Conservation (phyloP, 2,888 invertebrate species). For the Agriotes lineatus region DNA sequence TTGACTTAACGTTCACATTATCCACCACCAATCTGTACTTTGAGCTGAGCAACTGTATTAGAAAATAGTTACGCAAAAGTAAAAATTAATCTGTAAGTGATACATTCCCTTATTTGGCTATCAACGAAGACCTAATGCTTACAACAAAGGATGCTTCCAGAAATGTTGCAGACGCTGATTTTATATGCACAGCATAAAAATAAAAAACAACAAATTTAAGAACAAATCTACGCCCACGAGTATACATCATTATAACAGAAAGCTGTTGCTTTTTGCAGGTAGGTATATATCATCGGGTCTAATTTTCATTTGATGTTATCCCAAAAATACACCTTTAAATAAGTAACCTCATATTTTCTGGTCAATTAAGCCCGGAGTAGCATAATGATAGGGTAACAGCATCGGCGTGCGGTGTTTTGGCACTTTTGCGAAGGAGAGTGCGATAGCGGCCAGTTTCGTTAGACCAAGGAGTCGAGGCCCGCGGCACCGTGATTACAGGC, state of each 20-base stretch:
- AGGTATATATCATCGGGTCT: not conserved
- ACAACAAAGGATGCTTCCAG: too few species aligned
- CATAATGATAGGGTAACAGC: constrained; percentile 49
- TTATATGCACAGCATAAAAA: too few species aligned
- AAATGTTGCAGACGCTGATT: too few species aligned
- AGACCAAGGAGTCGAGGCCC: constrained; percentile 32
- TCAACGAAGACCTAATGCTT: too few species aligned
- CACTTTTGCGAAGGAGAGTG: constrained; percentile 49
- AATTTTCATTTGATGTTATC: constrained; percentile 29
- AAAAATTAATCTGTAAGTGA: too few species aligned
- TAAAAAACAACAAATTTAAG: too few species aligned
- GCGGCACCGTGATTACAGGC: constrained; percentile 61
- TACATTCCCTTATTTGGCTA: too few species aligned
- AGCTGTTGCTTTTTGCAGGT: not conserved
- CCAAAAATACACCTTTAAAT: constrained; percentile 40
- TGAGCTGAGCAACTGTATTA: too few species aligned
- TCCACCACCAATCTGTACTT: too few species aligned
- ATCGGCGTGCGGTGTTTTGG: constrained; percentile 50
- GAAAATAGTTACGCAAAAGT: too few species aligned
- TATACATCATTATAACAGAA: not conserved
- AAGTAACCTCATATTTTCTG: constrained; percentile 52
- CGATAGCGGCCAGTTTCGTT: constrained; percentile 49
- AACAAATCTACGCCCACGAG: not conserved
- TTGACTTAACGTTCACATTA: too few species aligned
- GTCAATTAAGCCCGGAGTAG: constrained; percentile 52